A percentile compares a stretch with the other conserved stretches of the same genome.
Evolutionary conservation across 2,797 vertebrate genomes (phyloP).

Genomic region (Galagoides demidoff): DNA sequence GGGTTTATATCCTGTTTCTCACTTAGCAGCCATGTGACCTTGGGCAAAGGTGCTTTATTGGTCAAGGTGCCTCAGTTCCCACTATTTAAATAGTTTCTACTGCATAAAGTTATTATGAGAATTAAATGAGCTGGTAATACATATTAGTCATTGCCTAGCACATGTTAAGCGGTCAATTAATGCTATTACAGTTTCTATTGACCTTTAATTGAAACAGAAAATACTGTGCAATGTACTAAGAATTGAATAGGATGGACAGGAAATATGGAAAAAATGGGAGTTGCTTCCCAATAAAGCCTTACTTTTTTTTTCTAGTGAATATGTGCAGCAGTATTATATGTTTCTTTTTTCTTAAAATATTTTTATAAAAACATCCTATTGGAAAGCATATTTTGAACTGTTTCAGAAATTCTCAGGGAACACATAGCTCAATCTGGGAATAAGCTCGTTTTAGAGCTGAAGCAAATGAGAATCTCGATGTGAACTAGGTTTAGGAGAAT

Average conservation of each 20-base stretch:
- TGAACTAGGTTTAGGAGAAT: slow-evolving; percentile 24
- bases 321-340: neutral
- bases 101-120: neutral
- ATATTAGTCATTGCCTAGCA: neutral
- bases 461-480: slow-evolving; percentile 18
- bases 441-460: slow-evolving; percentile 40
- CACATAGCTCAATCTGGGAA: neutral
- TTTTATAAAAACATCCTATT: slow-evolving; percentile 23
- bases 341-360: slow-evolving; percentile 14
- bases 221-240: neutral
- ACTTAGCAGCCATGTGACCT: neutral
- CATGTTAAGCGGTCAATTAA: neutral
- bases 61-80: neutral
- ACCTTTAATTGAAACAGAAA: neutral
- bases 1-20: neutral
- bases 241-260: neutral
- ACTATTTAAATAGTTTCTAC: neutral
- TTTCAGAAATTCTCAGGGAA: neutral
- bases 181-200: neutral
- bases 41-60: neutral
- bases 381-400: neutral
- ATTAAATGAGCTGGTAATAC: neutral
- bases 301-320: neutral
- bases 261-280: neutral
- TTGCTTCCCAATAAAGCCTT: neutral